These are phyloP conservation scores for Oncorhynchus kisutch DNA, from an alignment of 2,113 vertebrate species.

Conservation along the genomic window DNA sequence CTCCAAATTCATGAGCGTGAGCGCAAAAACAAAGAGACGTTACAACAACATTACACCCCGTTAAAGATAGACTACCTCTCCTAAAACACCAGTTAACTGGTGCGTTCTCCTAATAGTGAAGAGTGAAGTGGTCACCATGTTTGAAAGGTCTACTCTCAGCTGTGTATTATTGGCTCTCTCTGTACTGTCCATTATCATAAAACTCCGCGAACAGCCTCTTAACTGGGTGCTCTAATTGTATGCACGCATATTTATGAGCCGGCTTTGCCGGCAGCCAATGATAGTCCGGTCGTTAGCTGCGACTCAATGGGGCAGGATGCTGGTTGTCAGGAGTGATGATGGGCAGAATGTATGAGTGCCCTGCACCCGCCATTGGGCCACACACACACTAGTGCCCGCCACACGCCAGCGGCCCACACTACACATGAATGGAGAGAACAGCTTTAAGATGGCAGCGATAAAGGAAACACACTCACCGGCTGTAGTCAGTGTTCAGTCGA, in stretches of 20 bases:
- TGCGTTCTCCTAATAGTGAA: conserved; percentile 55
- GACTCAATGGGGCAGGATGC: conserved; percentile 50
- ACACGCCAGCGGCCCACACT: conserved; percentile 6
- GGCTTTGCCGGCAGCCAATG: conserved; percentile 45
- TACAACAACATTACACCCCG: conserved; percentile 53
- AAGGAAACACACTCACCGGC: background rate
- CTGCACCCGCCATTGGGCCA: conserved; percentile 14
- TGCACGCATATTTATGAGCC: conserved; percentile 54
- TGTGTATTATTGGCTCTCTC: conserved; percentile 41
- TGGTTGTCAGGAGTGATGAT: conserved; percentile 58
- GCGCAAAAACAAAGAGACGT: conserved; percentile 60
- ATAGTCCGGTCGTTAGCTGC: conserved; percentile 45
- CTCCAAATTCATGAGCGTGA: conserved; percentile 60
- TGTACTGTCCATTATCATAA: conserved; percentile 50
- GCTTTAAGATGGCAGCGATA: conserved; percentile 30
- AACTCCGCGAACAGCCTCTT: conserved; percentile 63
- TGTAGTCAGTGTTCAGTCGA: background rate
- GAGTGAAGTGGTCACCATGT: conserved; percentile 50
- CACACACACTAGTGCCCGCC: conserved; percentile 12
- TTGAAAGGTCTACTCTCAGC: conserved; percentile 61
- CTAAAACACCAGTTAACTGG: conserved; percentile 53
- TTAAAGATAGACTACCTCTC: conserved; percentile 78
- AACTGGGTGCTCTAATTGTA: conserved; percentile 30
- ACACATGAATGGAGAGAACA: conserved; percentile 47
- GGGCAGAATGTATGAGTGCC: conserved; percentile 50